Percentiles rank a stretch among this genome's conserved stretches.
Conservation (phyloP, 2,888 invertebrate species). For the Aromia moschata region DNA sequence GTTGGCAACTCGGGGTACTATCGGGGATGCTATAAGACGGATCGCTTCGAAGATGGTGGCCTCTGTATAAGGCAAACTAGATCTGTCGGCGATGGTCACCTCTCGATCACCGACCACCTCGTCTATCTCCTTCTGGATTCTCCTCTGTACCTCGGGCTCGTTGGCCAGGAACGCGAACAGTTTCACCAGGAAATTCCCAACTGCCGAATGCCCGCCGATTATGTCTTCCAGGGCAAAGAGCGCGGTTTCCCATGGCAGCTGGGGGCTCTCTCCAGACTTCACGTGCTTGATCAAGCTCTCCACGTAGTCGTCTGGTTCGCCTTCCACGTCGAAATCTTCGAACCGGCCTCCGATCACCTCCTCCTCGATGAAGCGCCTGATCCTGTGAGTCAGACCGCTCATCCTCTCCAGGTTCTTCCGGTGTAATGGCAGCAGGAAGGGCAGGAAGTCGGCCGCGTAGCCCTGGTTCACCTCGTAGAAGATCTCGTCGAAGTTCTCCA, state of each 20-base stretch:
- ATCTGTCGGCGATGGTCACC: constrained; percentile 61
- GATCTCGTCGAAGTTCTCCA: constrained; percentile 70
- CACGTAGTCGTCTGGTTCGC: constrained; percentile 66
- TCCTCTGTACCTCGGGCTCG: constrained; percentile 65
- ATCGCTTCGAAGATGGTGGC: constrained; percentile 71
- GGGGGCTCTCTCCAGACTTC: constrained; percentile 58
- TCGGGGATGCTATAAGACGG: constrained; percentile 72
- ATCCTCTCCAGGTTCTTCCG: constrained; percentile 64
- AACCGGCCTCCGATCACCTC: constrained; percentile 65
- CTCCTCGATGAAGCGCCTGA: constrained; percentile 66
- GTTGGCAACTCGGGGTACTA: constrained; percentile 74
- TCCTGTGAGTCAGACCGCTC: constrained; percentile 64
- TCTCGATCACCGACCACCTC: constrained; percentile 52
- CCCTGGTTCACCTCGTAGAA: constrained; percentile 76
- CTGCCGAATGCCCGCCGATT: constrained; percentile 71
- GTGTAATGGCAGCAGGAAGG: constrained; percentile 69
- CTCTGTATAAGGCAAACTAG: constrained; percentile 69
- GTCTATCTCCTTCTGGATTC: constrained; percentile 68
- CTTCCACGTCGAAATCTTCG: constrained; percentile 48
- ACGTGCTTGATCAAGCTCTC: constrained; percentile 69
- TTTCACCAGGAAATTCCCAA: constrained; percentile 71
- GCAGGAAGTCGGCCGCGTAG: constrained; percentile 73
- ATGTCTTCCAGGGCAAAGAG: constrained; percentile 65
- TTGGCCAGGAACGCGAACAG: constrained; percentile 68
- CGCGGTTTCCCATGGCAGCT: constrained; percentile 66